Base-by-base conservation (phyloP, 2,113 vertebrate species). In the Corapipo altera region DNA sequence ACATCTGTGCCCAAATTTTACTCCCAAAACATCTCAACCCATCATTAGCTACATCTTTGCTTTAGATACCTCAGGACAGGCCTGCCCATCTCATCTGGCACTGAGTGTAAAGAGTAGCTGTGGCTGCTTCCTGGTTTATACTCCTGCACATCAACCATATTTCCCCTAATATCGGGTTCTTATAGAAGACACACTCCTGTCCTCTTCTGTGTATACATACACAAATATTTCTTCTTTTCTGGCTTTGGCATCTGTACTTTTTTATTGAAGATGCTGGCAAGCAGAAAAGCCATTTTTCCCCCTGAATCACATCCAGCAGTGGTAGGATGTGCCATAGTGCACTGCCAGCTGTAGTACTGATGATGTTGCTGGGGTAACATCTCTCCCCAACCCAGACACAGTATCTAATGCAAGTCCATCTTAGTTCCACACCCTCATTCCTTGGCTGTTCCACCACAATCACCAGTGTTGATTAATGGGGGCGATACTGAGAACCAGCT, bases 141-240 rank as follows among this genome's bases (percentile, higher is more conserved):
- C 83, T 83, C 64, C 64, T 95, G 27, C 39, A 35, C 18, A 64
- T 92, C 75, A 95, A 77, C 96, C 44, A 52, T 67, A 80, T 88
- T 96, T 95, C 65, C 55, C 61, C 71, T 44, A 24, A 78, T 52
- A 69, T 33, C n/a, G 84, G 33, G 44, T 37, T 81, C n/a, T 80
- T 83, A 59, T 2, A 35, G 73, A 88, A 95, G 82, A 75, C 35
- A 46, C 39, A 28, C 32, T 88, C n/a, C 57, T 90, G n/a, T 49
- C 54, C 49, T 43, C n/a, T 93, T 90, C 78, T 71, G 17, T 62
- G 28, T 64, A 28, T 44, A n/a, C 24, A 28, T 2, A 48, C 52
- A 57, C 44, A 52, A 9, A 6, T 73, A 73, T 85, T 85, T 46
- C 58, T 76, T 93, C 67, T 51, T 89, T 74, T 92, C 55, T 55